A percentile compares a stretch with the other conserved stretches of the same genome.
These are phyloP conservation scores for Pycnonotus jocosus DNA, from an alignment of 2,113 vertebrate species.

Conservation along the genomic window DNA sequence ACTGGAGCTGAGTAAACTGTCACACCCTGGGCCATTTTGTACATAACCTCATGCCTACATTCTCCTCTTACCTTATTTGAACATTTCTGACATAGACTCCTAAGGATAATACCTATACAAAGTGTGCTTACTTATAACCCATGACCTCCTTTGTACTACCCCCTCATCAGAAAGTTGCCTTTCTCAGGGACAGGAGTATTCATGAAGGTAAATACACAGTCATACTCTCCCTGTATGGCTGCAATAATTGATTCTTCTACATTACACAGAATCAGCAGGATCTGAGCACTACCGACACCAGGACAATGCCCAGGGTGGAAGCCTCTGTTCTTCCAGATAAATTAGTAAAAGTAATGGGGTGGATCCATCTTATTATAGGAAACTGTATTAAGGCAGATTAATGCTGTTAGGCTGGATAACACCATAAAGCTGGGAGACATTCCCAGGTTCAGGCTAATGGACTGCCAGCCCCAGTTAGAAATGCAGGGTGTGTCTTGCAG, in stretches of 20 bases:
- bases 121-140: neutral
- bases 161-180: neutral
- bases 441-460: neutral
- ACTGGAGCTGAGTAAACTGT: neutral
- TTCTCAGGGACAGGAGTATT: neutral
- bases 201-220: neutral
- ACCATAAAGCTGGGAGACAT: neutral
- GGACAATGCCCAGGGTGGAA: neutral
- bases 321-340: conserved; percentile 38
- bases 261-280: conserved; percentile 4
- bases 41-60: fast-evolving
- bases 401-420: conserved; percentile 1
- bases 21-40: neutral
- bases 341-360: conserved; percentile 45
- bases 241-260: neutral
- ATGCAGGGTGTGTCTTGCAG: neutral
- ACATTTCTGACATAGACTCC: neutral
- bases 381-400: conserved; percentile 33
- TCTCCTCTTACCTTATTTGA: neutral
- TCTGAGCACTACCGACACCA: neutral
- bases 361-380: conserved; percentile 38
- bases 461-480: neutral
- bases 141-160: neutral
- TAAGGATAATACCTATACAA: neutral
- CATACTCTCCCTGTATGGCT: neutral